A percentile compares a stretch with the other conserved stretches of the same genome.
Conservation (phyloP, 2,797 vertebrate species). For the Falco columbarius region DNA sequence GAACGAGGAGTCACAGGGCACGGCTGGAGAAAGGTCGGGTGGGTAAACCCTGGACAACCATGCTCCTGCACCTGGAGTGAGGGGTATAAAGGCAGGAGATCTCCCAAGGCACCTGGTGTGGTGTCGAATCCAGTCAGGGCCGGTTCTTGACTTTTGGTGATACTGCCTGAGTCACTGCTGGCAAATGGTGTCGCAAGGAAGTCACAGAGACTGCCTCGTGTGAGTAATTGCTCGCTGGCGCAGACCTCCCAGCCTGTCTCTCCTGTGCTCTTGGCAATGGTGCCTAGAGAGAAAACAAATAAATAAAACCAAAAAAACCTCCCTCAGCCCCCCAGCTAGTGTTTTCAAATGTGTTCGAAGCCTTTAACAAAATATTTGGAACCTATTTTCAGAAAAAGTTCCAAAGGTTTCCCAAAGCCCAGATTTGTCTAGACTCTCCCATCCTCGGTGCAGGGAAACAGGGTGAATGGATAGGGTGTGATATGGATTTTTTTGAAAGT, state of each 20-base stretch:
- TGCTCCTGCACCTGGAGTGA: not conserved
- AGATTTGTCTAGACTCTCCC: slow-evolving; percentile 60
- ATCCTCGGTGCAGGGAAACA: slow-evolving; percentile 45
- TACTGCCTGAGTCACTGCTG: slow-evolving; percentile 1
- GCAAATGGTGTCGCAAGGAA: not conserved
- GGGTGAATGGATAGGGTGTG: slow-evolving; percentile 69
- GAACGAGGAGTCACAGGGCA: not conserved
- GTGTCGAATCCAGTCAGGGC: not conserved
- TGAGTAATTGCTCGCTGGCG: not conserved
- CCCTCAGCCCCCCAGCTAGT: not conserved
- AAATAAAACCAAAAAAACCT: not conserved
- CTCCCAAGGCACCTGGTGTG: not conserved
- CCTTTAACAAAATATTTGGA: slow-evolving; percentile 65
- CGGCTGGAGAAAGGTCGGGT: not conserved
- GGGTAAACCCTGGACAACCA: not conserved
- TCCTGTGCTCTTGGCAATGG: slow-evolving; percentile 33
- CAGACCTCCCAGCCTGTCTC: slow-evolving; percentile 22
- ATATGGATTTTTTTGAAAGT: slow-evolving; percentile 54
- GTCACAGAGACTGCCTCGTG: not conserved
- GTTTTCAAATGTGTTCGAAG: not conserved
- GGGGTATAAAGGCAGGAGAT: not conserved
- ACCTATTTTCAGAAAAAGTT: slow-evolving; percentile 49
- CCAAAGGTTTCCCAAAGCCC: slow-evolving; percentile 45
- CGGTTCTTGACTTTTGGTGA: not conserved
- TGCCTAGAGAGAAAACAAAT: slow-evolving; percentile 40